Evolutionary conservation across 2,113 vertebrate species (phyloP).

Genomic region (Hirundichthys speculiger): DNA sequence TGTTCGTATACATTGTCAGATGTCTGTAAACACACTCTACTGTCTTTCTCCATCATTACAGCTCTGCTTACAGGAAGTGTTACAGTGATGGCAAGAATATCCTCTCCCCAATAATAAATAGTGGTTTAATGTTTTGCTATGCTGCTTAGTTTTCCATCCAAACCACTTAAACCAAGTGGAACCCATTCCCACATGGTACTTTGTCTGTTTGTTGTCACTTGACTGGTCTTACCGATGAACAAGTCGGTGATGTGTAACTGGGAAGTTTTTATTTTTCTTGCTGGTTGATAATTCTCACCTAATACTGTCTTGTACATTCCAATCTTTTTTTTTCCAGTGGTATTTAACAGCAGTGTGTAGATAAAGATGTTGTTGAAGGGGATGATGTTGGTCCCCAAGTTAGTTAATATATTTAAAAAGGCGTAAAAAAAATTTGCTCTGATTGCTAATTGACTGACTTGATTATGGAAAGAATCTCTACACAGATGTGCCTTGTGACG

Average conservation of each 20-base stretch:
- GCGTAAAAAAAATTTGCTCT: too few relatives aligned
- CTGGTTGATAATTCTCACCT: constrained; percentile 1
- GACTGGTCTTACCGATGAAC: constrained; percentile 40
- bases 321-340: neutral
- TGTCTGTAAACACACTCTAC: constrained; percentile 58
- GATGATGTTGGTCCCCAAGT: too few relatives aligned
- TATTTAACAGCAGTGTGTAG: too few relatives aligned
- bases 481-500: too few relatives aligned
- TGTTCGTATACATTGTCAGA: constrained; percentile 51
- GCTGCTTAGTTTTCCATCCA: constrained; percentile 53
- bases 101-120: constrained; percentile 41
- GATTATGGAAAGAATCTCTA: too few relatives aligned
- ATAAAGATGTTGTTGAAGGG: too few relatives aligned
- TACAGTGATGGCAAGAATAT: constrained; percentile 50
- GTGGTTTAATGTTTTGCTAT: constrained; percentile 44
- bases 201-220: constrained; percentile 48
- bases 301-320: constrained; percentile 3
- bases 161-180: constrained; percentile 35
- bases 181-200: constrained; percentile 30
- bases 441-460: too few relatives aligned
- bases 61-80: constrained; percentile 58
- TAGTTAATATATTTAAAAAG: too few relatives aligned
- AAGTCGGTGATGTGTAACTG: constrained; percentile 46
- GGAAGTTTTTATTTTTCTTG: constrained; percentile 4
- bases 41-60: constrained; percentile 51